phyloP scores from a whole-genome alignment of 2,797 vertebrate genomes.

The Sciurus vulgaris region DNA sequence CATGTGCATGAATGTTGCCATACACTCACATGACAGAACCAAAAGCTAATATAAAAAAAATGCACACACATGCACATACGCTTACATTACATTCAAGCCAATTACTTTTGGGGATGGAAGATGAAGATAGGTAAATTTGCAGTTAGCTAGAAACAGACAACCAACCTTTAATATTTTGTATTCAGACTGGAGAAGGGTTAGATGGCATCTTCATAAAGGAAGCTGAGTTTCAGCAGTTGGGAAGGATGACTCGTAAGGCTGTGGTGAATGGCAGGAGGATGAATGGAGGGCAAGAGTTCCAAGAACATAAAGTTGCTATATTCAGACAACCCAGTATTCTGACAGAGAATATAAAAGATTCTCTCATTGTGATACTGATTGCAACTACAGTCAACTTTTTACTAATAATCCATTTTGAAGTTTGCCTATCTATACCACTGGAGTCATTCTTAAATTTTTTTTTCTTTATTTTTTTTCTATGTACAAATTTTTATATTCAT shows the following conservation, averaged over 20 bases:
- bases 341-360: not conserved
- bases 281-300: not conserved
- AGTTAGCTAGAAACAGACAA: not conserved
- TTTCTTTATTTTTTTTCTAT: not conserved
- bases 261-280: not conserved
- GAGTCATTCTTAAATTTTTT: not conserved
- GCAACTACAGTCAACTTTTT: not conserved
- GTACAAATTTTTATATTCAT: not conserved
- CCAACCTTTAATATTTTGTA: not conserved
- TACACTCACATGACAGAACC: not conserved
- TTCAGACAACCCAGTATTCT: not conserved
- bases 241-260: not conserved
- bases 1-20: not conserved
- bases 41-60: not conserved
- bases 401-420: not conserved
- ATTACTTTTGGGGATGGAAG: not conserved
- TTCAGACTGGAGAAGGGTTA: not conserved
- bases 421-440: not conserved
- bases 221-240: not conserved
- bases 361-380: not conserved
- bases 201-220: not conserved
- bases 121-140: not conserved
- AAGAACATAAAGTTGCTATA: not conserved
- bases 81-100: conserved; percentile 23
- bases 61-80: too few species aligned